Evolutionary conservation across 2,888 invertebrate species (phyloP), one percentile per base, ranked within the genome.

Genomic region (Parascotia fuliginaria): DNA sequence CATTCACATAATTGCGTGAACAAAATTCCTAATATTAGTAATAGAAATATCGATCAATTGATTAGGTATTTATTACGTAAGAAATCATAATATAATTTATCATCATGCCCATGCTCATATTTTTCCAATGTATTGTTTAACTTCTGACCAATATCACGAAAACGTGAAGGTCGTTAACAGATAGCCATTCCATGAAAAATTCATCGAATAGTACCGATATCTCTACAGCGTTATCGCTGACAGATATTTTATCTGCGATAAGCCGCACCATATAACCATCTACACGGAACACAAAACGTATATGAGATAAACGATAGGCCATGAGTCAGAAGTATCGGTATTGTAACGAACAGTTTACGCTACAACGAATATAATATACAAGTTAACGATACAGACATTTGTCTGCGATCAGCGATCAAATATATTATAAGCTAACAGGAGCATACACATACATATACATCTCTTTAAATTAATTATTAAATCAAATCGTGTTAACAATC

Each of bases 361-460:
- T 50, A 48, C 47, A 42, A 56, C 46, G 49, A 46, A 51, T 24
- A 37, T 28, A 57, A 36, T 34, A 36, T 36, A 36, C 16, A 9
- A 22, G 9, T 31, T 31, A 6, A 13, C 31, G 31, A 13, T 31
- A 9, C 12, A 11, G n/a, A 11, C 31, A 13, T 13, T 6, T 31
- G 12, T 31, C 13, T 31, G 13, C 11, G 29, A 9, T 9, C 13
- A 13, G 13, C 13, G 0, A n/a, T 5, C 29, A 11, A n/a, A n/a
- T 12, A 29, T 29, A 5, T n/a, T 2, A 2, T 5, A 19, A 3
- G 19, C 5, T 19, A 19, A 5, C 9, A 3, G n/a, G n/a, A 29
- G 11, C 11, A 11, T 11, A 12, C 29, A 19, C 3, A 19, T 19
- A 19, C 19, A 19, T 19, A 19, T 19, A 19, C 2, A 5, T 5